Percentiles rank a stretch among this genome's conserved stretches.
Conservation (phyloP, 2,113 vertebrate genomes). For the Columba janthina region DNA sequence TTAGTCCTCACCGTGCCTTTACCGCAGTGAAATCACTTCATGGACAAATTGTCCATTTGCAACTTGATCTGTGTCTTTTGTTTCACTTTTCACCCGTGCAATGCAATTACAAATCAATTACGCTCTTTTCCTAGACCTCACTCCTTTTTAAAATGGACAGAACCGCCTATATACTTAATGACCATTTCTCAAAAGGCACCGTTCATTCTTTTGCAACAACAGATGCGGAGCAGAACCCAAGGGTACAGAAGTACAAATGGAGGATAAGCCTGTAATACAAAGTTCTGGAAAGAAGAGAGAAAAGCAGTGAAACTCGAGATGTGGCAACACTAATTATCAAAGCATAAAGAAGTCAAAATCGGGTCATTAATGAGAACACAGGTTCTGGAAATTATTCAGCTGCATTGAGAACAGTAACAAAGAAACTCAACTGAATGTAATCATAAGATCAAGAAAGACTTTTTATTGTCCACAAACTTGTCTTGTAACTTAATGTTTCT, state of each 20-base stretch:
- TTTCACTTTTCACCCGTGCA: not conserved
- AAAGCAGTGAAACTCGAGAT: not conserved
- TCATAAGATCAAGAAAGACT: not conserved
- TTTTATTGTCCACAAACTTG: not conserved
- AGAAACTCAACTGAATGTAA: not conserved
- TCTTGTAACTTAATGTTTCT: rapidly evolving
- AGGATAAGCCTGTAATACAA: not conserved
- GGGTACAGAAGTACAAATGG: not conserved
- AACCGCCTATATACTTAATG: not conserved
- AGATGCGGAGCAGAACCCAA: not conserved
- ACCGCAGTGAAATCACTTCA: not conserved
- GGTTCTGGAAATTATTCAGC: conserved; percentile 10
- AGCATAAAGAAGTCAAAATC: not conserved
- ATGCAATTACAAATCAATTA: not conserved
- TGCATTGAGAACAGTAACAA: not conserved
- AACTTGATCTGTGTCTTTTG: not conserved
- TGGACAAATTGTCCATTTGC: conserved; percentile 23
- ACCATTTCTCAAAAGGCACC: not conserved
- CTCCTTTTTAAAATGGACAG: not conserved
- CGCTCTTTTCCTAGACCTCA: not conserved
- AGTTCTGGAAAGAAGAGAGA: not conserved
- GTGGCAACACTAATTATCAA: not conserved
- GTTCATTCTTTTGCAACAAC: not conserved
- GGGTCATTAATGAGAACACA: not conserved
- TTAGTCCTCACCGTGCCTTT: not conserved